Base-by-base conservation (phyloP, 2,888 invertebrate genomes). In the Dasypogon diadema region DNA sequence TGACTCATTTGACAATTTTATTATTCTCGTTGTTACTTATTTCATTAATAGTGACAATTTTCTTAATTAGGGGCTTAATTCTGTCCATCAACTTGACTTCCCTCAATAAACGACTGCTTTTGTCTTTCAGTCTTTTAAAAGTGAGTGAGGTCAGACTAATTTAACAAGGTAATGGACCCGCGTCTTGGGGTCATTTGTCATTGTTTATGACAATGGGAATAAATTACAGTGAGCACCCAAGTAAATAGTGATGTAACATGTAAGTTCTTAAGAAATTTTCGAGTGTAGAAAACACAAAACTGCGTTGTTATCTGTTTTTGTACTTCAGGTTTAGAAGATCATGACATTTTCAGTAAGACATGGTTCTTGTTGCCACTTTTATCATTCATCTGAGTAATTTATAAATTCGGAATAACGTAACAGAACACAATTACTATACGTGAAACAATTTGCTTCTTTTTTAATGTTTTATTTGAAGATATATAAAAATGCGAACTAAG, bases 161-260 rank as follows among this genome's bases (percentile, higher is more conserved):
- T 70, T 70, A 18, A 21, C 6, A 34, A 70, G 70, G 70, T 70
- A 70, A 70, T 70, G 70, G 70, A 70, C 54, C 70, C 54, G 30
- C 54, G 54, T 54, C 54, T 68, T 70, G 18, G 37, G 30, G 54
- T 70, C 70, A 70, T 70, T 70, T 70, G 51, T 70, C 70, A 54
- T 54, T 70, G 22, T 68, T 68, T 68, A 68, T 68, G 65, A 48
- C 37, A 37, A 68, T 68, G 65, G 21, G 46, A 48, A 48, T 48
- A 24, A 68, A 46, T 68, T 68, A 68, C 24, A 16, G 22, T 48
- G 65, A 14, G 18, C 37, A 34, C 26, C 16, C 26, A 63, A 37
- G 18, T 18, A 18, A 22, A 22, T 21, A 18, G 21, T 54, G 30
- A 5, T 8, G 30, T 8, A 30, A 30, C 30, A 5, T 30, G 30